phyloP scores from a whole-genome alignment of 2,113 vertebrate genomes.

The Ptilorrhoa leucosticta region DNA sequence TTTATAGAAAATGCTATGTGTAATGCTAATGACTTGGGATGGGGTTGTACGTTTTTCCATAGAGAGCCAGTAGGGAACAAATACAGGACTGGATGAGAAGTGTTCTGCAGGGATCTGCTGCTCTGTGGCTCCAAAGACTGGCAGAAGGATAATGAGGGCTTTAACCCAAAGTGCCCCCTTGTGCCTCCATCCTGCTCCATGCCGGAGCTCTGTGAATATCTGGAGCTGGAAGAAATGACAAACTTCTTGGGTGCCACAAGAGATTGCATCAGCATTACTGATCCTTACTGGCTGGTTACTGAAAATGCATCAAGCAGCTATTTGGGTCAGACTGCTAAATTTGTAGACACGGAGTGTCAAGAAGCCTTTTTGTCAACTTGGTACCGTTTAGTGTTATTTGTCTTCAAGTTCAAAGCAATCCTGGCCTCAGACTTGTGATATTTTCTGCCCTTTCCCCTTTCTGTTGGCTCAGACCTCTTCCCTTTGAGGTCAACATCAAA shows the following conservation, averaged over 20 bases:
- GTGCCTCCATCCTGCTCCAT: fast-evolving
- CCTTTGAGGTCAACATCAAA: slow-evolving; percentile 72
- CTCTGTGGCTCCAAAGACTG: neutral
- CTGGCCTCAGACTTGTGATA: slow-evolving; percentile 49
- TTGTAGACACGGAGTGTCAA: slow-evolving; percentile 53
- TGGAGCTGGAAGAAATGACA: neutral
- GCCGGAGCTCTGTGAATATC: neutral
- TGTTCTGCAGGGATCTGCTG: neutral
- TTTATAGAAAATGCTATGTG: slow-evolving; percentile 4
- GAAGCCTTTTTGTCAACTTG: slow-evolving; percentile 61
- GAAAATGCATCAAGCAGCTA: slow-evolving; percentile 43
- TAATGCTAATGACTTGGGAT: slow-evolving; percentile 32
- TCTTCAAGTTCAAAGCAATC: slow-evolving; percentile 67
- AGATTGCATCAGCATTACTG: slow-evolving; percentile 37
- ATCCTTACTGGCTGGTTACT: slow-evolving; percentile 8
- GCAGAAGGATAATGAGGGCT: neutral
- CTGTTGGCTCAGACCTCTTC: slow-evolving; percentile 59
- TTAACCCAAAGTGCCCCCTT: neutral
- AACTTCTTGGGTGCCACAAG: slow-evolving; percentile 36
- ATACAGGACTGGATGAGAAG: neutral
- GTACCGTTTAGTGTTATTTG: slow-evolving; percentile 36
- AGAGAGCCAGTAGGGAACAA: neutral
- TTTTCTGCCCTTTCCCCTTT: slow-evolving; percentile 68
- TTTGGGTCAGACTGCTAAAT: slow-evolving; percentile 52
- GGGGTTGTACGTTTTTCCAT: neutral